Conservation (phyloP, 2,888 invertebrate genomes). For the Nephrotoma guestfalica region DNA sequence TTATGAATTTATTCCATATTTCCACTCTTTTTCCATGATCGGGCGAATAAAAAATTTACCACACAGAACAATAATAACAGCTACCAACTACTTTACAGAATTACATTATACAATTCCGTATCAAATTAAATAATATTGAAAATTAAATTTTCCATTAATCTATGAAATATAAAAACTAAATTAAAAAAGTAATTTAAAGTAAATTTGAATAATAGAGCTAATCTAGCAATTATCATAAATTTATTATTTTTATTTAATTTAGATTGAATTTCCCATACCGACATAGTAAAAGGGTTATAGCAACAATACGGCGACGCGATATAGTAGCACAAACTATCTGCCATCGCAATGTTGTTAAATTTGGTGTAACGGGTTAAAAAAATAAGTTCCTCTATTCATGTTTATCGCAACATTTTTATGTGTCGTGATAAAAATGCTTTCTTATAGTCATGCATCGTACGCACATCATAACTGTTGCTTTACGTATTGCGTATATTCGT, state of each 20-base stretch:
- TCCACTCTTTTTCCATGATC: too few relatives aligned
- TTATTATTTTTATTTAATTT: not conserved
- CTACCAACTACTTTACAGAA: not conserved
- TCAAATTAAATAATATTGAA: not conserved
- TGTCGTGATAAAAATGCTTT: not conserved
- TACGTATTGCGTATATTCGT: not conserved
- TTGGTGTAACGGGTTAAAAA: too few relatives aligned
- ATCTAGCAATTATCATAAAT: not conserved
- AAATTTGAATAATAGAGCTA: not conserved
- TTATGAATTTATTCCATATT: too few relatives aligned
- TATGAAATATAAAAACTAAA: not conserved
- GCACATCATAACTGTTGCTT: not conserved
- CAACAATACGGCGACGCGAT: too few relatives aligned
- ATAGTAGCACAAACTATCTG: too few relatives aligned
- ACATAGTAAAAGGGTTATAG: not conserved
- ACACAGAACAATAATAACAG: not conserved
- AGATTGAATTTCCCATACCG: not conserved
- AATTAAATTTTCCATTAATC: not conserved
- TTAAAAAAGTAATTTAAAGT: not conserved
- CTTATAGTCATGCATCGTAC: not conserved
- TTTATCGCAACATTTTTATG: too few relatives aligned
- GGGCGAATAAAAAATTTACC: too few relatives aligned
- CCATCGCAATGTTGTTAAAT: too few relatives aligned
- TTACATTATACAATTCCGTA: not conserved
- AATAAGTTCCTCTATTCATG: too few relatives aligned